A percentile compares a stretch with the other conserved stretches of the same genome.
phyloP scores from a whole-genome alignment of 2,888 invertebrate species.

The Bruchidius siliquastri region DNA sequence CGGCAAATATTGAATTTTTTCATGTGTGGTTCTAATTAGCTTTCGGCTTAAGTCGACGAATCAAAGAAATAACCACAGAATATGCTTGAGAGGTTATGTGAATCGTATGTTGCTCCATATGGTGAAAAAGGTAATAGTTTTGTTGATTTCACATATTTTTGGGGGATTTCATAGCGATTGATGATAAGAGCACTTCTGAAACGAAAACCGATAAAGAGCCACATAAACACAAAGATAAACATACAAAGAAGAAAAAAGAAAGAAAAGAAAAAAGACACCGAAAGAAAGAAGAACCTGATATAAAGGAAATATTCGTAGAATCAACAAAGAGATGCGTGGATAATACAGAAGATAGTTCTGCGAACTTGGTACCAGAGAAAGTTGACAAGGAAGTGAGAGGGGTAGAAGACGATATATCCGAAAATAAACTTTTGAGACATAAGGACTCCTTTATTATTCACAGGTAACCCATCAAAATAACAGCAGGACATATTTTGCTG shows the following conservation, averaged over 20 bases:
- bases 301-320: neutral
- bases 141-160: too few species aligned
- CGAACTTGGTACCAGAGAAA: neutral
- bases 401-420: constrained; percentile 6
- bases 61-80: too few species aligned
- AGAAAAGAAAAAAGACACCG: neutral
- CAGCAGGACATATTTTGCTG: too few species aligned
- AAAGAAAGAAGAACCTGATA: neutral
- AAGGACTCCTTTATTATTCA: neutral
- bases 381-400: neutral
- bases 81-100: too few species aligned
- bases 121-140: too few species aligned
- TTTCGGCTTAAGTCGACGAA: too few species aligned
- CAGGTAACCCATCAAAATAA: neutral
- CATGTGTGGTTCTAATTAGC: too few species aligned
- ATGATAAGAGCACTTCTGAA: neutral
- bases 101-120: too few species aligned
- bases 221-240: neutral
- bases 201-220: neutral
- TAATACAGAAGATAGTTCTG: constrained; percentile 7
- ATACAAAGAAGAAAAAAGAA: neutral
- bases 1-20: too few species aligned
- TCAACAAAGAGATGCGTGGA: constrained; percentile 5
- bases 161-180: neutral
- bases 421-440: neutral